Conservation (phyloP, 2,797 vertebrate species). For the Molossus molossus region DNA sequence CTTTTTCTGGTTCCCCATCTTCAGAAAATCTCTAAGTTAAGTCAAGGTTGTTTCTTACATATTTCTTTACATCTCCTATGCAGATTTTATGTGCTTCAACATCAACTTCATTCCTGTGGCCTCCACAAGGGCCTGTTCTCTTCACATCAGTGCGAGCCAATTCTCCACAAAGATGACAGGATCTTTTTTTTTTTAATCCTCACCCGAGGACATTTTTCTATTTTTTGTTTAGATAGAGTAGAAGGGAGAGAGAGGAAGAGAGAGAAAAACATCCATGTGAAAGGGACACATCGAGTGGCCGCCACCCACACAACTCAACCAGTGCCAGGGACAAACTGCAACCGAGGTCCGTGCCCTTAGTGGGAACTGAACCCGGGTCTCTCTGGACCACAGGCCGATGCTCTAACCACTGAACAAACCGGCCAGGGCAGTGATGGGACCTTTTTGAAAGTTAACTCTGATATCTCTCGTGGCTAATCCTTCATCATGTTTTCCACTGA, state of each 20-base stretch:
- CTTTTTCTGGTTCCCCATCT: neutral
- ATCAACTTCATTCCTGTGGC: neutral
- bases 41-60: neutral
- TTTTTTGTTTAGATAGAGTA: too few species aligned
- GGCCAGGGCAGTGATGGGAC: neutral
- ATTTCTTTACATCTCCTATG: neutral
- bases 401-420: too few species aligned
- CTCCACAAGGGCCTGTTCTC: neutral
- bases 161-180: neutral
- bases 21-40: constrained; percentile 40
- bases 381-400: too few species aligned
- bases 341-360: too few species aligned
- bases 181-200: neutral
- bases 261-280: too few species aligned
- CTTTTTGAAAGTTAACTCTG: neutral
- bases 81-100: neutral
- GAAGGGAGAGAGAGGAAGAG: too few species aligned
- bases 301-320: too few species aligned
- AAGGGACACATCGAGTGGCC: too few species aligned
- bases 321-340: too few species aligned
- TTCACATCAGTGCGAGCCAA: neutral
- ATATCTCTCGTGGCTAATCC: neutral
- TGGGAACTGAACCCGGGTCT: too few species aligned
- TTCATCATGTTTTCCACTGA: neutral
- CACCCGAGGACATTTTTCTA: too few species aligned